These are phyloP conservation scores for Elymnias hypermnestra DNA, from an alignment of 1,140 invertebrate genomes.

Conservation along the genomic window DNA sequence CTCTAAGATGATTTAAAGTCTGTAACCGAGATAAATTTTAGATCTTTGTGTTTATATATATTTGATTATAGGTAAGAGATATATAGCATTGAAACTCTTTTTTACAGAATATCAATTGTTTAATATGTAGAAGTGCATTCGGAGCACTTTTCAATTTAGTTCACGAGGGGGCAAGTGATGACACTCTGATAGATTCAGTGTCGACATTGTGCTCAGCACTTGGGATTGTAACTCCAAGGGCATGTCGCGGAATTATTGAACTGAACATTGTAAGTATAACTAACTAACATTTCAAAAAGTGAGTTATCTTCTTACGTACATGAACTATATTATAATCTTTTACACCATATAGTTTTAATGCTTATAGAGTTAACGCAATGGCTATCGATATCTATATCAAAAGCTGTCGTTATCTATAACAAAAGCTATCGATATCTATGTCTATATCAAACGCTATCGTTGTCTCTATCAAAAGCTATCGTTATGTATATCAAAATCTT, in stretches of 20 bases:
- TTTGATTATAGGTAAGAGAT: too few species aligned
- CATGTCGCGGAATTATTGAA: conserved; percentile 78
- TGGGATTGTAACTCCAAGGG: conserved; percentile 72
- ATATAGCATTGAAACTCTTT: too few species aligned
- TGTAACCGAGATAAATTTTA: background rate
- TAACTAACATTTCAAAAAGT: background rate
- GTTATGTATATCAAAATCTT: too few species aligned
- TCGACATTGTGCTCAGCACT: conserved; percentile 74
- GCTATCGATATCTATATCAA: too few species aligned
- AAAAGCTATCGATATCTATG: too few species aligned
- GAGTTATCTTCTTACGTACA: too few species aligned
- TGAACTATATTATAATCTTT: too few species aligned
- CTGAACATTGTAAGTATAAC: conserved; percentile 74
- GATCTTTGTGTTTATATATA: conserved; percentile 1
- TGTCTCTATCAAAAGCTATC: too few species aligned
- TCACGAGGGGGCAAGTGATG: conserved; percentile 42
- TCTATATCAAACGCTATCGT: too few species aligned
- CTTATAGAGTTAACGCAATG: too few species aligned
- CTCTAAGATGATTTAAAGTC: background rate
- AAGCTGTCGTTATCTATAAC: too few species aligned
- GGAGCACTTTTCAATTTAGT: conserved; percentile 59
- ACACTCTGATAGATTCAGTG: conserved; percentile 47
- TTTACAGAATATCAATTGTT: conserved; percentile 69
- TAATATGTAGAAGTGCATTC: conserved; percentile 72
- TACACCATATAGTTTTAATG: too few species aligned